phyloP scores from a whole-genome alignment of 2,113 vertebrate species.

The Xiphophorus couchianus region DNA sequence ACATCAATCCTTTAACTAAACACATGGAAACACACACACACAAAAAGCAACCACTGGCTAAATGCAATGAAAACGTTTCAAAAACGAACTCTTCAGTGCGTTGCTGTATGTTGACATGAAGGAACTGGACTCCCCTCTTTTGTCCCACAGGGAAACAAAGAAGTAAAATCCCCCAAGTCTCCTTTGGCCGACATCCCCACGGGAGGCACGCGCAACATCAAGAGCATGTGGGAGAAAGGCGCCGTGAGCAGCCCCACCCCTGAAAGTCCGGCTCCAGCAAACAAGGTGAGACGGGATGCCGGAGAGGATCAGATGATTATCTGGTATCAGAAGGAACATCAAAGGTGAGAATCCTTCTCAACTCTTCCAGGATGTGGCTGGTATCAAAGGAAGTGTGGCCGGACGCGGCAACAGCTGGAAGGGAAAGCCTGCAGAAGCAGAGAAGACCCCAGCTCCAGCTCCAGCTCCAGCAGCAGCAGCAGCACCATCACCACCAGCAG shows the following conservation, averaged over 20 bases:
- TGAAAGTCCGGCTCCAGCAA: constrained; percentile 78
- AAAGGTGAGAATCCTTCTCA: background rate
- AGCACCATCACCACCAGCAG: constrained; percentile 51
- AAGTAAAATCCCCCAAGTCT: constrained; percentile 83
- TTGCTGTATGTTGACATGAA: background rate
- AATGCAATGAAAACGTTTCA: too few relatives aligned
- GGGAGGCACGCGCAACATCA: constrained; percentile 91
- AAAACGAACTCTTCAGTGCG: background rate
- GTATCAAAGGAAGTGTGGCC: constrained; percentile 86
- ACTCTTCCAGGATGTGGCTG: constrained; percentile 84
- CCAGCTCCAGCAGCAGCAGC: constrained; percentile 62
- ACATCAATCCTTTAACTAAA: background rate
- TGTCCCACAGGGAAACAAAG: constrained; percentile 85
- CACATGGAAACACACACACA: too few relatives aligned
- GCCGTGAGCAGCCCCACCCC: constrained; percentile 84
- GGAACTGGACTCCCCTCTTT: constrained; percentile 7
- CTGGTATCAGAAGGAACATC: background rate
- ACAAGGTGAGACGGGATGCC: constrained; percentile 81
- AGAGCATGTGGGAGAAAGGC: constrained; percentile 99
- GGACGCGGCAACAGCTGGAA: constrained; percentile 91
- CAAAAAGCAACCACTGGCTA: too few relatives aligned
- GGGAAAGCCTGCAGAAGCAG: constrained; percentile 88
- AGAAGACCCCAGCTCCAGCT: constrained; percentile 79
- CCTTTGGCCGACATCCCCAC: constrained; percentile 86
- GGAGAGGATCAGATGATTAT: background rate